Conservation (phyloP, 92 coral and sea anemone genomes). For the Porites divaricata region DNA sequence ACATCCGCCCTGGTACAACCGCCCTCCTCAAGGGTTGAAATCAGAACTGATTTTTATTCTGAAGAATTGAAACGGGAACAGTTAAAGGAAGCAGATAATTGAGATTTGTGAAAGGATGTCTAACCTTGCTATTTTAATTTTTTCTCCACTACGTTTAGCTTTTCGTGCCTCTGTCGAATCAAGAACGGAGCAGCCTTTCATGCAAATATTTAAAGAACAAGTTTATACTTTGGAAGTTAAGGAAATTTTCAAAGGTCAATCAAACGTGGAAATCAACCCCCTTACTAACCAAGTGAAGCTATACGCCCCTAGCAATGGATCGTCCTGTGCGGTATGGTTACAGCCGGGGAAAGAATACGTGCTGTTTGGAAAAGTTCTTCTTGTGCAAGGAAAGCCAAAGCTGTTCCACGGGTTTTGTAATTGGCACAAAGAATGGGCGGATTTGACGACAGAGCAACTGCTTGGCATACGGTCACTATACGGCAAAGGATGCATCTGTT, state of each 20-base stretch:
- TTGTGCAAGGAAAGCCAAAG: not conserved
- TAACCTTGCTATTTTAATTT: not conserved
- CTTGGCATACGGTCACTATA: not conserved
- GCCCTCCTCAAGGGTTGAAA: not conserved
- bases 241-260: slow-evolving; percentile 4
- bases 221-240: slow-evolving; percentile 9
- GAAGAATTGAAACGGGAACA: too few relatives aligned
- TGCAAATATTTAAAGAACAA: slow-evolving; percentile 9
- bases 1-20: too few relatives aligned
- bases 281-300: not conserved
- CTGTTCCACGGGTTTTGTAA: slow-evolving; percentile 18
- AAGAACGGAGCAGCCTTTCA: not conserved
- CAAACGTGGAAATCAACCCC: not conserved
- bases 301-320: not conserved
- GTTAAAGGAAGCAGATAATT: too few relatives aligned
- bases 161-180: not conserved
- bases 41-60: not conserved
- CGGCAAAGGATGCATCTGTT: slow-evolving; percentile 27
- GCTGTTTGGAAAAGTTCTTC: slow-evolving; percentile 3
- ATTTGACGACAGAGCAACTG: not conserved
- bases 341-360: not conserved
- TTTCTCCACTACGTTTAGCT: not conserved
- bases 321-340: not conserved
- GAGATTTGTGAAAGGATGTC: too few relatives aligned
- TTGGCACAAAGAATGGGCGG: slow-evolving; percentile 6